Conservation (phyloP, 2,888 invertebrate species). For the Metallyticus violacea region DNA sequence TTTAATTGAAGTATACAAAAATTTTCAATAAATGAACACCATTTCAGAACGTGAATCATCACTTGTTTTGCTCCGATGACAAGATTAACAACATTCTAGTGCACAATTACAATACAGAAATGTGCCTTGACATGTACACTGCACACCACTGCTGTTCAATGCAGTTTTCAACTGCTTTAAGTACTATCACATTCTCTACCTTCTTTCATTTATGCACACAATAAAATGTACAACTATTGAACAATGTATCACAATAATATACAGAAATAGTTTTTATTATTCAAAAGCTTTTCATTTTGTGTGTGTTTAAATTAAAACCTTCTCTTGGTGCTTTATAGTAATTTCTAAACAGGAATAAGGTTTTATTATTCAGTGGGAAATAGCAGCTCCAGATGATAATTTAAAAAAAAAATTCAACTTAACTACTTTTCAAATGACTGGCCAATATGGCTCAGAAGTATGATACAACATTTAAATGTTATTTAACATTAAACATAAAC, state of each 20-base stretch:
- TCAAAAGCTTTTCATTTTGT: neutral
- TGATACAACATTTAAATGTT: neutral
- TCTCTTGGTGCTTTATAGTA: neutral
- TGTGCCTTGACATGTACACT: neutral
- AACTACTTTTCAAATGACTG: neutral
- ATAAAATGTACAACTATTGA: neutral
- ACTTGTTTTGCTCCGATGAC: too few species aligned
- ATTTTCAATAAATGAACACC: neutral
- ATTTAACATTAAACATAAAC: neutral
- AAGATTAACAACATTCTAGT: neutral
- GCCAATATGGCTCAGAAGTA: neutral
- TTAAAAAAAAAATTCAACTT: neutral
- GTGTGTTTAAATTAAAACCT: neutral
- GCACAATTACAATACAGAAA: neutral
- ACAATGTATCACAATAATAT: neutral
- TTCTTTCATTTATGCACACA: too few species aligned
- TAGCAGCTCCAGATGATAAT: neutral
- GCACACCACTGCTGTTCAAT: neutral
- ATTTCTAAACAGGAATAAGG: neutral
- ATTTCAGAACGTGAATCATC: neutral
- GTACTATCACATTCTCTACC: neutral
- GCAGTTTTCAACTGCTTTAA: neutral
- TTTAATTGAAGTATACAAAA: neutral
- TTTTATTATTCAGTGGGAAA: neutral
- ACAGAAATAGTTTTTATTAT: neutral